phyloP scores from a whole-genome alignment of 2,113 vertebrate species.

The Pogona vitticeps region DNA sequence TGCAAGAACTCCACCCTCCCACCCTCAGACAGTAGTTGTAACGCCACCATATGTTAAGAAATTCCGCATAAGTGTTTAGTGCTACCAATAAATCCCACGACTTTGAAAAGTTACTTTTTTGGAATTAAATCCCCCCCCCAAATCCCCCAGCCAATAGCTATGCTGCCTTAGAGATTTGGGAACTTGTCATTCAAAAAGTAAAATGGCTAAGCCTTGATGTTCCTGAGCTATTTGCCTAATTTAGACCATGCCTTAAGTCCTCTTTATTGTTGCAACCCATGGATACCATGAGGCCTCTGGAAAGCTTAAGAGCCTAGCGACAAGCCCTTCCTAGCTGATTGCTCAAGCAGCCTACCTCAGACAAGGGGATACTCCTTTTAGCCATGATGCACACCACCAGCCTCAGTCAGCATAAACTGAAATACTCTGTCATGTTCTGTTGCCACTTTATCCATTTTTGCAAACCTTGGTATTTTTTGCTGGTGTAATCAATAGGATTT shows the following conservation, averaged over 20 bases:
- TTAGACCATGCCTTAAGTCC: no score
- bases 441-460: neutral
- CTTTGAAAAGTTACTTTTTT: no score
- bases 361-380: neutral
- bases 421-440: neutral
- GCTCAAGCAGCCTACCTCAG: neutral
- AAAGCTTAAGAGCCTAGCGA: no score
- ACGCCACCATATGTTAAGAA: no score
- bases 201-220: neutral
- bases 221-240: neutral
- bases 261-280: neutral
- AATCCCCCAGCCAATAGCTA: neutral
- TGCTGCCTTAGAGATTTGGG: no score
- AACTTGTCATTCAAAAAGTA: no score
- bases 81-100: no score
- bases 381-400: neutral
- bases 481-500: conserved; percentile 6
- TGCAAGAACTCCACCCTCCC: no score
- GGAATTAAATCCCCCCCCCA: no score
- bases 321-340: neutral
- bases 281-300: neutral
- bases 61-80: no score
- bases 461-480: neutral
- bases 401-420: conserved; percentile 10
- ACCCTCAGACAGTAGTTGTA: no score